Evolutionary conservation across 1,140 invertebrate species (phyloP).

Genomic region (Euglossa dilemma): DNA sequence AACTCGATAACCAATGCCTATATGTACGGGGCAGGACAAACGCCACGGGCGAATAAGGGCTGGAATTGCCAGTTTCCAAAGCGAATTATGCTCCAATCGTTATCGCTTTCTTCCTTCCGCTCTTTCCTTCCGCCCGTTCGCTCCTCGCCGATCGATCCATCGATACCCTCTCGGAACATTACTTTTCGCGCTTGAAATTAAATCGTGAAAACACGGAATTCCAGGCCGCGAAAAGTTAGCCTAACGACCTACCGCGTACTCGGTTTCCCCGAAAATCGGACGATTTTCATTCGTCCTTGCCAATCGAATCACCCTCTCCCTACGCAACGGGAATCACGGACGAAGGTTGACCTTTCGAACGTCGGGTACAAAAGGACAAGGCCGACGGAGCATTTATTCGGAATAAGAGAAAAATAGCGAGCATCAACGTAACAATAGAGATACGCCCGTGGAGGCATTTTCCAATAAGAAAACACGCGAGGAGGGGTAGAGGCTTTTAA

Average conservation of each 20-base stretch:
- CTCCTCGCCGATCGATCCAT: neutral
- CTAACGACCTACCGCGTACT: too few species aligned
- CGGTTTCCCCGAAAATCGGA: too few species aligned
- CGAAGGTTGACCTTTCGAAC: too few species aligned
- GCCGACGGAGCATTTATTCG: neutral
- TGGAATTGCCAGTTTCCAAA: neutral
- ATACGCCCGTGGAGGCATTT: neutral
- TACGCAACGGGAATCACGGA: too few species aligned
- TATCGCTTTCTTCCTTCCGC: neutral
- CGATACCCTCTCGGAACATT: neutral
- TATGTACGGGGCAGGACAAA: slow-evolving; percentile 15
- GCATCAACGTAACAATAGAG: neutral
- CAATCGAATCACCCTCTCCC: too few species aligned
- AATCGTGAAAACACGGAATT: too few species aligned
- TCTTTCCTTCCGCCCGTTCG: too few species aligned
- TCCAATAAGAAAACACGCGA: slow-evolving; percentile 30
- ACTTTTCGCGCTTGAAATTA: too few species aligned
- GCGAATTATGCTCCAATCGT: slow-evolving; percentile 16
- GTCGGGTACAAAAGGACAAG: neutral
- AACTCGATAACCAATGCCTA: slow-evolving; percentile 53
- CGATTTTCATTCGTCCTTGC: too few species aligned
- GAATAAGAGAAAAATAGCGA: neutral
- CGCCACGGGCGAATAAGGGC: neutral
- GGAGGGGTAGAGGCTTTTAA: slow-evolving; percentile 9
- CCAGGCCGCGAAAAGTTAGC: too few species aligned